Evolutionary conservation across 2,113 vertebrate genomes (phyloP).

Genomic region (Peromyscus californicus): DNA sequence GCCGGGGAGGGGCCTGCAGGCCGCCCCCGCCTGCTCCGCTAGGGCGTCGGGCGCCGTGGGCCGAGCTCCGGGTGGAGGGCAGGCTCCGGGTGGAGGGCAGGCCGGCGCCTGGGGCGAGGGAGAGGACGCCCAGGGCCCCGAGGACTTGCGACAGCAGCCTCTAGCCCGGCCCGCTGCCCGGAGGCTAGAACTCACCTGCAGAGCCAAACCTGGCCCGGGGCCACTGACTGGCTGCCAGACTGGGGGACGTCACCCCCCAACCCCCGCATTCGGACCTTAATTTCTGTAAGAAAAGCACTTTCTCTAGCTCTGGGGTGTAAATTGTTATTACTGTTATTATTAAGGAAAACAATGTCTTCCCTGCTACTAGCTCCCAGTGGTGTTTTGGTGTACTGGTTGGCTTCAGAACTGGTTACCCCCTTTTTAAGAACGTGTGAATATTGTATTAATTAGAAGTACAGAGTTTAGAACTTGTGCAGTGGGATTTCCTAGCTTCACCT

Average conservation of each 20-base stretch:
- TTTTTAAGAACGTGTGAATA: not conserved
- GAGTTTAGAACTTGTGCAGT: not conserved
- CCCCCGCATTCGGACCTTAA: not conserved
- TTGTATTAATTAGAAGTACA: not conserved
- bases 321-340: not conserved
- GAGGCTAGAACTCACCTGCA: not conserved
- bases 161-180: not conserved
- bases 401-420: not conserved
- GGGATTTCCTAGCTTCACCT: not conserved
- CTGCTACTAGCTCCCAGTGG: not conserved
- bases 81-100: not conserved
- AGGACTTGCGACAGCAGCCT: not conserved
- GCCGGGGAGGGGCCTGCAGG: slow-evolving; percentile 77
- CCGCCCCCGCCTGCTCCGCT: slow-evolving; percentile 38
- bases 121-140: not conserved
- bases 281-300: slow-evolving; percentile 25
- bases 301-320: not conserved
- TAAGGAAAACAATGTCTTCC: not conserved
- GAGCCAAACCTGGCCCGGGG: not conserved
- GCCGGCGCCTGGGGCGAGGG: not conserved
- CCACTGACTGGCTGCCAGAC: not conserved
- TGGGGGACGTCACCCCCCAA: not conserved
- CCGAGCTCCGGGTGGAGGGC: not conserved
- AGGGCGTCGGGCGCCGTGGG: not conserved
- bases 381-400: not conserved